Evolutionary conservation across 2,797 vertebrate species (phyloP), one percentile per base, ranked within the genome.

Genomic region (Coendou prehensilis): DNA sequence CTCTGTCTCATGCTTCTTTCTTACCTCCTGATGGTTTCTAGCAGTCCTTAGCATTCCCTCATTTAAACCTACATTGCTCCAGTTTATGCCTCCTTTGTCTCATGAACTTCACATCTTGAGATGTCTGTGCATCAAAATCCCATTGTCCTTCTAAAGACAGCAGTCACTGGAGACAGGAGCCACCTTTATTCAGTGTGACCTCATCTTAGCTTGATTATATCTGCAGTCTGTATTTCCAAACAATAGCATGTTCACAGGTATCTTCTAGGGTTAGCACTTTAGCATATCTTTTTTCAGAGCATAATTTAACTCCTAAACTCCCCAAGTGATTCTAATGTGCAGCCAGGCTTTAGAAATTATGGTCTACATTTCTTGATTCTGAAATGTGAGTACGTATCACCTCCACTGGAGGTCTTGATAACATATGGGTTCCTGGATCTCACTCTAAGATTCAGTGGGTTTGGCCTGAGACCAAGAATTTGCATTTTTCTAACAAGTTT

Each of bases 401-500:
- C 59, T 15, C 45, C 11, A 56, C 26, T 8, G 14, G 18, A n/a
- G 54, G 5, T 37, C 23, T 78, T 54, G 15, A 0, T 50, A 56
- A 86, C 5, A 41, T 9, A 64, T 26, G 10, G 7, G 28, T 45
- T 94, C 28, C 18, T 87, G 47, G 67, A 80, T 79, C 8, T 15
- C 22, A 59, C 15, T 14, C 20, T 41, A 82, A 75, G 18, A 89
- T 61, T 84, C 11, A n/a, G 14, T 56, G 54, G 11, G 23, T 50
- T 9, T 94, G 2, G 45, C 15, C 14, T 47, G 8, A 28, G 30
- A 64, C 69, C 37, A 91, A 63, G 37, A 41, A 61, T 83, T 41
- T 80, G 1, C 3, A 37, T 71, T 96, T 97, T 95, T 56, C 52
- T 64, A 61, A 76, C 11, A 91, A 63, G 50, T 63, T 59, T 82